These are phyloP conservation scores for Linepithema humile DNA, from an alignment of 1,140 invertebrate species.

Conservation along the genomic window DNA sequence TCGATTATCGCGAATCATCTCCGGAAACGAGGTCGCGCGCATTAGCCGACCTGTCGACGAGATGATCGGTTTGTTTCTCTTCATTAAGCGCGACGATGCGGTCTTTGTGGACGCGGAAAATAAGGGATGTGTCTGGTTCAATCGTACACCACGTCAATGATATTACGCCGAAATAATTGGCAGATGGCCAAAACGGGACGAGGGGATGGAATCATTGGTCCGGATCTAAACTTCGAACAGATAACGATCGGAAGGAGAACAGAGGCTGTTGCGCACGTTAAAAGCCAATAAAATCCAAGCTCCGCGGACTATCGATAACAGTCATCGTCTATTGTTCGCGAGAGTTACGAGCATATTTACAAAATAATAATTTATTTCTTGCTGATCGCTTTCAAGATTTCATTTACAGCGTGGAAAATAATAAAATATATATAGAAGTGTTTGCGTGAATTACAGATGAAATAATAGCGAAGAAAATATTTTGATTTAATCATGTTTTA, in stretches of 20 bases:
- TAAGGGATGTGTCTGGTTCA: slow-evolving; percentile 7
- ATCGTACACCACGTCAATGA: neutral
- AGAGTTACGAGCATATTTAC: neutral
- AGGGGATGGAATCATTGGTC: neutral
- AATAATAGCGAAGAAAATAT: neutral
- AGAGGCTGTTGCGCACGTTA: neutral
- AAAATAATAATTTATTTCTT: neutral
- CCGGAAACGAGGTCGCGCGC: neutral
- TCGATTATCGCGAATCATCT: neutral
- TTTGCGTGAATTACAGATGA: neutral
- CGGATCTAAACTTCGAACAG: neutral
- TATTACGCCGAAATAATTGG: slow-evolving; percentile 31
- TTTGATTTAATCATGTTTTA: neutral
- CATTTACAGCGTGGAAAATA: too few species aligned
- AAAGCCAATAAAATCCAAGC: slow-evolving; percentile 28
- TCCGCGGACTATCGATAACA: neutral
- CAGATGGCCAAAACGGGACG: neutral
- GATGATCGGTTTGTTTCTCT: slow-evolving; percentile 25
- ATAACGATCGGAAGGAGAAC: neutral
- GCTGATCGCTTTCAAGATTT: neutral
- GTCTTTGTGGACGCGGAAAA: neutral
- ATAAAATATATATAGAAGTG: too few species aligned
- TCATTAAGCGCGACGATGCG: slow-evolving; percentile 1
- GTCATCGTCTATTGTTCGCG: neutral
- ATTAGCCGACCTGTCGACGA: neutral